phyloP scores from a whole-genome alignment of 2,888 invertebrate genomes.

The Chrysina gloriosa region DNA sequence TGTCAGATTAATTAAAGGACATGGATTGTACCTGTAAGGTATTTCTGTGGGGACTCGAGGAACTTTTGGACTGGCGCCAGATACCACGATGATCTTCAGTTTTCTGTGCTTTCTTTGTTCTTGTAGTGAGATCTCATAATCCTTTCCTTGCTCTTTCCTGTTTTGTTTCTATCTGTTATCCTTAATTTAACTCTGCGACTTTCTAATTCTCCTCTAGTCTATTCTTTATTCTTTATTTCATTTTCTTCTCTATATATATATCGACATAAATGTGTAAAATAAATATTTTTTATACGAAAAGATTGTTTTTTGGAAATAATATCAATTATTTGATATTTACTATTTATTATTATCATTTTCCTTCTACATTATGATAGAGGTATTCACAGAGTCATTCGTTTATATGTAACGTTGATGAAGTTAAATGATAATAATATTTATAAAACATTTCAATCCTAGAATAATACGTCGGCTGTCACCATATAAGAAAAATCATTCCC shows the following conservation, averaged over 20 bases:
- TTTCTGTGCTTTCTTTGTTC: not conserved
- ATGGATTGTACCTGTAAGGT: conserved; percentile 17
- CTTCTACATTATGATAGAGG: too few species aligned
- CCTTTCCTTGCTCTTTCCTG: conserved; percentile 7
- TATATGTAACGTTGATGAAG: too few species aligned
- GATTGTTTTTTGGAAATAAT: not conserved
- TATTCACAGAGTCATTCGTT: too few species aligned
- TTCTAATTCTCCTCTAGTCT: conserved; percentile 12
- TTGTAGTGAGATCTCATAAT: conserved; percentile 10
- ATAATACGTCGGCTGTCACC: too few species aligned
- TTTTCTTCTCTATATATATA: not conserved
- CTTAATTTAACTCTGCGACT: not conserved
- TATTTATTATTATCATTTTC: too few species aligned
- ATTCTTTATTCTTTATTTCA: not conserved
- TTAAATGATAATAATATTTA: too few species aligned
- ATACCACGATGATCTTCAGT: too few species aligned
- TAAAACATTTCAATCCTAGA: too few species aligned
- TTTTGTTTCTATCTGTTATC: not conserved
- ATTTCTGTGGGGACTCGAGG: not conserved
- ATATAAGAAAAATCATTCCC: too few species aligned
- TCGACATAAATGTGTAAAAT: conserved; percentile 8
- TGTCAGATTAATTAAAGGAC: conserved; percentile 1
- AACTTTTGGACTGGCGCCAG: not conserved
- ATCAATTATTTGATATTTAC: too few species aligned
- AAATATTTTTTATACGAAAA: conserved; percentile 11